These are phyloP conservation scores for Bombus breviceps DNA, from an alignment of 1,140 invertebrate genomes.

Conservation along the genomic window DNA sequence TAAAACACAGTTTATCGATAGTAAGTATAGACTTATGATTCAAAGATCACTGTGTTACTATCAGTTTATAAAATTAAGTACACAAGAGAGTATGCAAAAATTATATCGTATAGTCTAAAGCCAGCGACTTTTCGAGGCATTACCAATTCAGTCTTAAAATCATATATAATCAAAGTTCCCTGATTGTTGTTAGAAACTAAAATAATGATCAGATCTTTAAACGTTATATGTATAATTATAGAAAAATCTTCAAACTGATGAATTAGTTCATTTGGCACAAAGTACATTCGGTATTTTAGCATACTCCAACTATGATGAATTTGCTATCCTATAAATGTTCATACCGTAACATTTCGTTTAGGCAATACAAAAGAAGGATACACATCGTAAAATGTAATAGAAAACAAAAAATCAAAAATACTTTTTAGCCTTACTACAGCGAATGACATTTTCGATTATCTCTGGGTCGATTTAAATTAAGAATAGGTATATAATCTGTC, in stretches of 20 bases:
- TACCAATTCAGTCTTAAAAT: slow-evolving; percentile 72
- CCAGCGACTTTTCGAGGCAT: slow-evolving; percentile 62
- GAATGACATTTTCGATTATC: slow-evolving; percentile 76
- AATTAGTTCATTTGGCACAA: slow-evolving; percentile 76
- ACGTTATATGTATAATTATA: slow-evolving; percentile 28
- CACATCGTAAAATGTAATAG: slow-evolving; percentile 48
- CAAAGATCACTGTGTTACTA: slow-evolving; percentile 57
- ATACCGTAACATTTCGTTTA: slow-evolving; percentile 66
- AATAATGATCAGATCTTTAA: slow-evolving; percentile 50
- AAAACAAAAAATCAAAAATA: slow-evolving; percentile 48
- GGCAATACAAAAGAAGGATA: slow-evolving; percentile 64
- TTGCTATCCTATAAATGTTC: slow-evolving; percentile 70
- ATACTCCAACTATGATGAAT: slow-evolving; percentile 73
- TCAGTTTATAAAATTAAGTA: slow-evolving; percentile 60
- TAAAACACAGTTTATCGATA: slow-evolving; percentile 41
- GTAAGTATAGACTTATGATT: slow-evolving; percentile 31
- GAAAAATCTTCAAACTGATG: slow-evolving; percentile 32
- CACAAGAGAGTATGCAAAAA: slow-evolving; percentile 60
- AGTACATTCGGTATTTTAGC: slow-evolving; percentile 73
- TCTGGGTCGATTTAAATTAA: slow-evolving; percentile 53
- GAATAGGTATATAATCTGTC: not conserved
- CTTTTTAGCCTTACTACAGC: slow-evolving; percentile 41
- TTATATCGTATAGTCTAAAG: slow-evolving; percentile 62
- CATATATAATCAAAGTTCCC: slow-evolving; percentile 57
- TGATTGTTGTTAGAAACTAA: slow-evolving; percentile 55